Evolutionary conservation across 2,888 invertebrate genomes (phyloP).

Genomic region (Nymphalis c-album): DNA sequence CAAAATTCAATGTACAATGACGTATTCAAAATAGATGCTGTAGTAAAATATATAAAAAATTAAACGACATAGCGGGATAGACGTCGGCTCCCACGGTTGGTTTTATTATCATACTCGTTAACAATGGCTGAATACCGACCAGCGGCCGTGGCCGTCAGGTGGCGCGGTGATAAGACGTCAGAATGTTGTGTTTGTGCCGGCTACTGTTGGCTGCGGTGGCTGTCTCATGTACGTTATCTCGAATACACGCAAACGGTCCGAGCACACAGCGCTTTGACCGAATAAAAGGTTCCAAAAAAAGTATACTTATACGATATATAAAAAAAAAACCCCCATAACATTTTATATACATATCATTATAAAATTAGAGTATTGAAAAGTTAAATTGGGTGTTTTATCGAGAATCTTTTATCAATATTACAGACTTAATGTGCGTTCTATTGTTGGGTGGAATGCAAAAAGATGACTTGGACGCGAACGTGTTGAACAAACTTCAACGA

Average conservation of each 20-base stretch:
- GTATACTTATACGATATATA: slow-evolving; percentile 7
- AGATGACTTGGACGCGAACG: slow-evolving; percentile 62
- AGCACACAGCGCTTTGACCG: slow-evolving; percentile 57
- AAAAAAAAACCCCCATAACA: not conserved
- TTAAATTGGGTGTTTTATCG: not conserved
- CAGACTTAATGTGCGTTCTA: slow-evolving; percentile 73
- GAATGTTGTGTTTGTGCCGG: slow-evolving; percentile 71
- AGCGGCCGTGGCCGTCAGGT: slow-evolving; percentile 29
- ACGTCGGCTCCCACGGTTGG: not conserved
- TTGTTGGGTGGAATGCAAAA: slow-evolving; percentile 70
- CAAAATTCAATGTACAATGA: too few species aligned
- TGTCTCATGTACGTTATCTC: slow-evolving; percentile 74
- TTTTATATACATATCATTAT: not conserved
- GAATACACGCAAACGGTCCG: slow-evolving; percentile 55
- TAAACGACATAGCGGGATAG: not conserved
- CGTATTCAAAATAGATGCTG: too few species aligned
- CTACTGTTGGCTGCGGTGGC: slow-evolving; percentile 58
- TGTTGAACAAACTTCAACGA: slow-evolving; percentile 60
- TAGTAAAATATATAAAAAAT: too few species aligned
- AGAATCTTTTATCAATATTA: slow-evolving; percentile 42
- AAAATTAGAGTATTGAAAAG: not conserved
- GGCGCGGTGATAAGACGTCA: slow-evolving; percentile 52
- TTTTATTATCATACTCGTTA: slow-evolving; percentile 27
- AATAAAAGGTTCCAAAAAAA: slow-evolving; percentile 67
- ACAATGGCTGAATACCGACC: slow-evolving; percentile 23